Evolutionary conservation across 2,113 vertebrate genomes (phyloP), one percentile per base, ranked within the genome.

Genomic region (Elgaria multicarinata): DNA sequence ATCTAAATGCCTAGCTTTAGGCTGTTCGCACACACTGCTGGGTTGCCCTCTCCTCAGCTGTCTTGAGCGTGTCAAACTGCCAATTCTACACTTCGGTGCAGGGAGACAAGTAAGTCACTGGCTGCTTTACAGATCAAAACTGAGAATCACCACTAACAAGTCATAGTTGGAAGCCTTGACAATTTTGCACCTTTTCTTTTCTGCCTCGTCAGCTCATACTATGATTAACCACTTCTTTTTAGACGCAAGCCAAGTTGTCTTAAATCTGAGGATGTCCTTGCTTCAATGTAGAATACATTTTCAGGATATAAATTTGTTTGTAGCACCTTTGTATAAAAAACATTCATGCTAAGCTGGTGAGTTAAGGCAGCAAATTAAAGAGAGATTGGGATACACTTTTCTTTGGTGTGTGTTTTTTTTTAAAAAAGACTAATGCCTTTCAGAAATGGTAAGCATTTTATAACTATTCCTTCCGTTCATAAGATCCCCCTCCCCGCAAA

Each of bases 301-400:
- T 64, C 28, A 87, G 26, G 6, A 36, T 28, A 24, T 82, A 62
- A 6, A 69, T 58, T 87, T 55, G 42, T 64, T 4, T 87, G 83
- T n/a, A 83, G 92, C 66, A 39, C 24, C n/a, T 76, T 39, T 72
- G 4, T 81, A 87, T 58, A 77, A 93, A 62, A n/a, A 90, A 91
- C 69, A 39, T 79, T 50, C 85, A 55, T 82, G 2, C 20, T 80
- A 18, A 85, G 71, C 26, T 77, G 26, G 16, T 24, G 74, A 55
- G 58, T 44, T 20, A 39, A 14, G 71, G 58, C 64, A 55, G 26
- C 1, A 80, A 7, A 64, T 77, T 75, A 71, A 89, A 87, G 62
- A 4, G 53, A 6, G 0, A 69, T 89, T 33, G n/a, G 26, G 53
- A 50, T 31, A 69, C 7, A 81, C 10, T 28, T 36, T 28, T 86